These are phyloP conservation scores for Gymnosoma rotundatum DNA, from an alignment of 2,888 invertebrate species.

Conservation along the genomic window DNA sequence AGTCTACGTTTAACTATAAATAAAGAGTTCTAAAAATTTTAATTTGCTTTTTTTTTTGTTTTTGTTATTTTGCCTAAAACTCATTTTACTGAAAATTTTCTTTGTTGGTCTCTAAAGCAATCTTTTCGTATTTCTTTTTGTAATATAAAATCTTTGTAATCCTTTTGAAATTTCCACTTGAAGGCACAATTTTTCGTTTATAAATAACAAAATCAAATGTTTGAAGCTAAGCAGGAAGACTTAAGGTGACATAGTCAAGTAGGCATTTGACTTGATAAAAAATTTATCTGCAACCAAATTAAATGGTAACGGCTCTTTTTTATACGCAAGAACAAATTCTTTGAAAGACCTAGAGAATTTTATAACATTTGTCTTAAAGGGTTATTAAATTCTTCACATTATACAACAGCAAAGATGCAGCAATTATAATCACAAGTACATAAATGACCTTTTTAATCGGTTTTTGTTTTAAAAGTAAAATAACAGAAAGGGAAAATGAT, in stretches of 20 bases:
- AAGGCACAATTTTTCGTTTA: constrained; percentile 53
- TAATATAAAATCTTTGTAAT: constrained; percentile 48
- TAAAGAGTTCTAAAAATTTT: neutral
- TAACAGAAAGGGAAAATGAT: neutral
- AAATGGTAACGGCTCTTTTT: neutral
- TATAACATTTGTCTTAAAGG: constrained; percentile 22
- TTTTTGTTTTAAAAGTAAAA: neutral
- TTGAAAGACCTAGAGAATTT: constrained; percentile 12
- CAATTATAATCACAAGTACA: constrained; percentile 25
- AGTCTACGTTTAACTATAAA: neutral
- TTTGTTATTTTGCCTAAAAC: too few species aligned
- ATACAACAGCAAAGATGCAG: neutral
- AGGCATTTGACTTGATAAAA: constrained; percentile 28
- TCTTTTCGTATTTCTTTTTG: constrained; percentile 18
- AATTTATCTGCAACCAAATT: constrained; percentile 37
- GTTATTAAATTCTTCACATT: constrained; percentile 19
- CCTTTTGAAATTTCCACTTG: constrained; percentile 57
- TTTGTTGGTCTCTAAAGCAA: neutral
- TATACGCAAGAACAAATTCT: neutral
- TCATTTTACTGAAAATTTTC: constrained; percentile 7
- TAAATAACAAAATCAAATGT: constrained; percentile 1
- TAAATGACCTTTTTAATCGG: neutral
- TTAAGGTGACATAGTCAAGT: neutral
- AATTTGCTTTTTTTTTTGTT: neutral
- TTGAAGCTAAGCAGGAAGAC: neutral